Evolutionary conservation across 92 coral and sea anemone species (phyloP).

Genomic region (Bergia sp.): DNA sequence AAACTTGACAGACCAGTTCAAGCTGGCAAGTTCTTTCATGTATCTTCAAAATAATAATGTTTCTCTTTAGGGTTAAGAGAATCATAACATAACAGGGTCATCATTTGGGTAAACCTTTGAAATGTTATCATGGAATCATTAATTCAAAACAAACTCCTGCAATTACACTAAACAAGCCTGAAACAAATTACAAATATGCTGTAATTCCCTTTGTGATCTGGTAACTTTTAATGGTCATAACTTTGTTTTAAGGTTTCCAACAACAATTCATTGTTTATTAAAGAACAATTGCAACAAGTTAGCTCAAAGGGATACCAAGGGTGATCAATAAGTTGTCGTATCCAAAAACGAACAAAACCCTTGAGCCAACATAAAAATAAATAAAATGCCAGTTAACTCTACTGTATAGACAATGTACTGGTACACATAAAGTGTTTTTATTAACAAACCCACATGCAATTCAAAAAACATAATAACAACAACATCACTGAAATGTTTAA

Average conservation of each 20-base stretch:
- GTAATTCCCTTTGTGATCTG: constrained; percentile 5
- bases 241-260: not conserved
- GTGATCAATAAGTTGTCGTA: not conserved
- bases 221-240: not conserved
- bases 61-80: not conserved
- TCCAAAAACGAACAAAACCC: not conserved
- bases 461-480: too few species aligned
- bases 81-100: not conserved
- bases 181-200: not conserved
- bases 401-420: too few species aligned
- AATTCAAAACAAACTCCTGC: not conserved
- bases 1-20: not conserved
- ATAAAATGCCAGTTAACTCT: too few species aligned
- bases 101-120: not conserved
- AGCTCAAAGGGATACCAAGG: not conserved
- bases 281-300: not conserved
- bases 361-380: not conserved
- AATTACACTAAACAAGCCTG: not conserved
- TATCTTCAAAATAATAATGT: not conserved
- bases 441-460: too few species aligned
- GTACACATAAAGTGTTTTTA: too few species aligned
- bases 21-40: not conserved
- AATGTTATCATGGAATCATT: not conserved
- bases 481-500: too few species aligned
- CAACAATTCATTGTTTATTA: not conserved